Evolutionary conservation across 2,797 vertebrate genomes (phyloP).

Genomic region (Xenops minutus): DNA sequence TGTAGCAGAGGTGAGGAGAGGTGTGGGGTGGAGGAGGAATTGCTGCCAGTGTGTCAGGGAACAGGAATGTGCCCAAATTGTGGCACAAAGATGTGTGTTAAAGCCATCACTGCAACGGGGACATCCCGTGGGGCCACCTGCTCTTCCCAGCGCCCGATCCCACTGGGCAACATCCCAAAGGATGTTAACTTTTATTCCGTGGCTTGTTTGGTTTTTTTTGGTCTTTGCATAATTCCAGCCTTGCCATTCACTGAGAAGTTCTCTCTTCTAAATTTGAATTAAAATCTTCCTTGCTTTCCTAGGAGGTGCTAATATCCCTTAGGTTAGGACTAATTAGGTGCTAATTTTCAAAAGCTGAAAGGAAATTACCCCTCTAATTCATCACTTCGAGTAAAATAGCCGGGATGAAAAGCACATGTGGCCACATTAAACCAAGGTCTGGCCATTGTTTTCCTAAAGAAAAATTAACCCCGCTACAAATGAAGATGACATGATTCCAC

Average conservation of each 20-base stretch:
- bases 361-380: conserved; percentile 10
- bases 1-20: too few species aligned
- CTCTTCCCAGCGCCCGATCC: too few species aligned
- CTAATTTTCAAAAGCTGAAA: conserved; percentile 25
- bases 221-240: not conserved
- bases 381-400: not conserved
- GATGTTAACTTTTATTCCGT: not conserved
- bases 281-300: not conserved
- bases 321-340: conserved; percentile 32
- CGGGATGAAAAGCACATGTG: not conserved
- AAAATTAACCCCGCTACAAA: not conserved
- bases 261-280: conserved; percentile 1
- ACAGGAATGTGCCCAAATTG: too few species aligned
- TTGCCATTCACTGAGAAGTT: not conserved
- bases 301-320: not conserved
- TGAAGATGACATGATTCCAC: not conserved
- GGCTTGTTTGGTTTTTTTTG: not conserved
- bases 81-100: too few species aligned
- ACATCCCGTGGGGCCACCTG: too few species aligned
- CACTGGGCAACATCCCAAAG: too few species aligned
- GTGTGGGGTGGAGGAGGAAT: too few species aligned
- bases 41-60: too few species aligned
- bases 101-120: too few species aligned
- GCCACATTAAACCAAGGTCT: not conserved
- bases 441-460: not conserved